Evolutionary conservation across 2,888 invertebrate genomes (phyloP), one percentile per base, ranked within the genome.

Genomic region (Biston stratarius): DNA sequence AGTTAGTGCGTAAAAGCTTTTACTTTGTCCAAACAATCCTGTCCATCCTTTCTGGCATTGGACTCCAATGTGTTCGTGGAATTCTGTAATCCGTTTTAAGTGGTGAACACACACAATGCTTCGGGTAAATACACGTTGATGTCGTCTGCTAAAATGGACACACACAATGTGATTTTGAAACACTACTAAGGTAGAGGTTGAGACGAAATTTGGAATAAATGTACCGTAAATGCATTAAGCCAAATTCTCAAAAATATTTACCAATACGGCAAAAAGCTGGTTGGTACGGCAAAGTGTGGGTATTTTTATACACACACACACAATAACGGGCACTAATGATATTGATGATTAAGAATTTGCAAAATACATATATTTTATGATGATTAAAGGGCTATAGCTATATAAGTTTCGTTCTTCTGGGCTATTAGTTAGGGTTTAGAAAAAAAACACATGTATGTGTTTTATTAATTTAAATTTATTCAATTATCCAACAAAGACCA

Each of bases 1-100:
- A 48, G 0, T 33, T 33, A 9, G 12, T 48, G 24, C 24, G 0
- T 48, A 48, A 49, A 49, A 49, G 11, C 49, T 12, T 49, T 33
- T 47, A 47, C 12, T 47, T 15, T 14, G 15, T 24, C 47, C 47
- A 14, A 47, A 6, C 47, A 34, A 33, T 8, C 11, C 9, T 56
- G 9, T 48, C 42, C 65, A 67, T 57, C 59, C 36, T 14, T 57
- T 48, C 47, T 42, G 49, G 40, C 49, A 57, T 48, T 56, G 24
- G 12, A 53, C 45, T 55, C 14, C 24, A 47, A 49, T 56, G 49
- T 14, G 15, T 15, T 14, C 42, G 14, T 55, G 14, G 33, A 40
- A 55, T 42, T 24, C 55, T 52, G 11, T 47, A 33, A 58, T 58
- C 47, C 45, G 24, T 44, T 59, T 36, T 15, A 38, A 51, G 49